A percentile compares a stretch with the other conserved stretches of the same genome.
These are phyloP conservation scores for Glaucomys volans DNA, from an alignment of 2,113 vertebrate genomes.

Conservation along the genomic window DNA sequence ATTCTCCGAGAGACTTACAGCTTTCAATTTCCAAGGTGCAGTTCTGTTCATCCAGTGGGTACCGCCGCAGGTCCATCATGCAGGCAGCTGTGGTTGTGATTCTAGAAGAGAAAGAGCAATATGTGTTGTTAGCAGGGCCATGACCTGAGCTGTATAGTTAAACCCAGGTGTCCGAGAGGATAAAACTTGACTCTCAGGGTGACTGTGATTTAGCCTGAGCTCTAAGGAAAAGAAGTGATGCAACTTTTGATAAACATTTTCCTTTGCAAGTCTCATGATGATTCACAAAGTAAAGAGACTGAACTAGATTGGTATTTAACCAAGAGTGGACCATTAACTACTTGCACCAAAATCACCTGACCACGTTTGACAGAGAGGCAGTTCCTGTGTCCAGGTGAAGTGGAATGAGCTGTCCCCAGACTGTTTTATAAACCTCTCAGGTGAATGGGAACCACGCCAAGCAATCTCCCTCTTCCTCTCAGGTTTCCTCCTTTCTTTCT, in stretches of 20 bases:
- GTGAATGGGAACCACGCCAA: background rate
- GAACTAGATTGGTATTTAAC: background rate
- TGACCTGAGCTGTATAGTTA: background rate
- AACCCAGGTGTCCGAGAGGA: background rate
- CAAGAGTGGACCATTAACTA: background rate
- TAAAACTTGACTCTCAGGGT: background rate
- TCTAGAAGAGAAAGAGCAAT: slow-evolving; percentile 86
- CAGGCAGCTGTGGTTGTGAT: slow-evolving; percentile 98
- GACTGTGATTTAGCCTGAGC: background rate
- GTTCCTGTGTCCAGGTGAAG: background rate
- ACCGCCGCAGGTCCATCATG: slow-evolving; percentile 98
- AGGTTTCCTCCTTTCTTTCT: background rate
- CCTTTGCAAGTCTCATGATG: background rate
- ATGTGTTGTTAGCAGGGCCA: background rate
- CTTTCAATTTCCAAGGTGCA: slow-evolving; percentile 98
- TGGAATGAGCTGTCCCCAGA: background rate
- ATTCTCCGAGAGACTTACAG: slow-evolving; percentile 91
- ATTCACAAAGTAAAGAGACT: background rate
- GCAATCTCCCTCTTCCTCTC: background rate
- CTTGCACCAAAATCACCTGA: background rate
- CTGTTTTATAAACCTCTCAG: background rate
- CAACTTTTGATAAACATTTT: background rate
- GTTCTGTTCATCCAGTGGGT: slow-evolving; percentile 97
- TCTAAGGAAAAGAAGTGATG: background rate
- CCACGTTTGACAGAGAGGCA: background rate